Percentiles rank a stretch among this genome's conserved stretches.
These are phyloP conservation scores for Corticium candelabrum DNA, from an alignment of 37 sponge, comb jelly and placozoan genomes.

Conservation along the genomic window DNA sequence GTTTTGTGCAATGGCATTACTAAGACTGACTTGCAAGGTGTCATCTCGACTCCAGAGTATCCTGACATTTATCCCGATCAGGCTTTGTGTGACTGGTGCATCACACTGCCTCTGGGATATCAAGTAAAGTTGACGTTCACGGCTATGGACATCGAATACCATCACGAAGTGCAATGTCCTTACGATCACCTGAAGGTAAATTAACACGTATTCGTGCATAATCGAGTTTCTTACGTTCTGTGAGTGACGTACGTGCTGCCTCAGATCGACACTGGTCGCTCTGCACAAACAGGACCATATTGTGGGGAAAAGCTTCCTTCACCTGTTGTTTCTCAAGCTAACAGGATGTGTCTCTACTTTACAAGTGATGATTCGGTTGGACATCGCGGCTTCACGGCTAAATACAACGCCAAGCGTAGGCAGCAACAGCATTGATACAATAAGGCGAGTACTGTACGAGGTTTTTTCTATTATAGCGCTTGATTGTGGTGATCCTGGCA, in stretches of 20 bases:
- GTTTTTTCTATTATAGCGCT: too few relatives aligned
- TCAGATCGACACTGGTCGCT: too few relatives aligned
- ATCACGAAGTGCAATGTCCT: background rate
- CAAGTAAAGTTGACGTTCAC: background rate
- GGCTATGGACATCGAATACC: background rate
- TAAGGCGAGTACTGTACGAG: too few relatives aligned
- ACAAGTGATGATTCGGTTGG: background rate
- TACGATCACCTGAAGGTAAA: background rate
- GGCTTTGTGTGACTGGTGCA: background rate
- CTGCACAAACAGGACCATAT: too few relatives aligned
- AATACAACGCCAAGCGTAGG: background rate
- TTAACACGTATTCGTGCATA: too few relatives aligned
- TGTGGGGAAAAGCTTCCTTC: background rate
- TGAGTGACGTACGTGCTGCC: too few relatives aligned
- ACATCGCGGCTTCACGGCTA: background rate
- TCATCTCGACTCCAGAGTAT: background rate
- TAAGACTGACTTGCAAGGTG: too few relatives aligned
- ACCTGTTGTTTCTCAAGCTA: background rate
- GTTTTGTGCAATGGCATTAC: too few relatives aligned
- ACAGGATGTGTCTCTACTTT: background rate
- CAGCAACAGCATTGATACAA: too few relatives aligned
- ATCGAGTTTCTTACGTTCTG: background rate
- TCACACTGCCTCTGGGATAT: background rate
- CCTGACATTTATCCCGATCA: background rate
- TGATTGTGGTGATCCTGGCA: background rate